Conservation (phyloP, 2,888 invertebrate genomes). For the Dicyrtoma fusca region DNA sequence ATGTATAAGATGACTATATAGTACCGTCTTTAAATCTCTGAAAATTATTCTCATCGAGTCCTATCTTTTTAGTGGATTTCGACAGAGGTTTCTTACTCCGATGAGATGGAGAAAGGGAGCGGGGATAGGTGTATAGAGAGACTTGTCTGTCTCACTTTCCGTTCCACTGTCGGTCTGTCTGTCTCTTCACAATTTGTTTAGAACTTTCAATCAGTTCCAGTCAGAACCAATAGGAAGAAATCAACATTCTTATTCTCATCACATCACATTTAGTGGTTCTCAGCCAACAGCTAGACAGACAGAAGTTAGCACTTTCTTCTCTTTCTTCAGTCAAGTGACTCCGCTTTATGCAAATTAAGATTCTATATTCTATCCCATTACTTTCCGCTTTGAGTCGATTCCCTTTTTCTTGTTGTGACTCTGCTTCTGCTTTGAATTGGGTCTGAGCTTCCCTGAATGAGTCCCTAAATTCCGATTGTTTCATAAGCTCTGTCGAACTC, state of each 20-base stretch:
- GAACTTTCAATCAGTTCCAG: constrained; percentile 24
- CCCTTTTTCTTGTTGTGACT: too few relatives aligned
- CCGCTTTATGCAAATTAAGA: constrained; percentile 12
- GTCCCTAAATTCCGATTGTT: too few relatives aligned
- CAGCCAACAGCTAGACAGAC: neutral
- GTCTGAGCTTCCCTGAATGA: too few relatives aligned
- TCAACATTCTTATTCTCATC: constrained; percentile 3
- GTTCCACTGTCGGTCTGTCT: neutral
- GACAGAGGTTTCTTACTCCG: neutral
- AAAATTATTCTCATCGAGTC: neutral
- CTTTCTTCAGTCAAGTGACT: constrained; percentile 8
- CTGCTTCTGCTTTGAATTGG: too few relatives aligned
- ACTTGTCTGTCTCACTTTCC: constrained; percentile 2
- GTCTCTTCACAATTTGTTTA: constrained; percentile 26
- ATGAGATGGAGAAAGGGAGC: neutral
- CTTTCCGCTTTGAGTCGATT: too few relatives aligned
- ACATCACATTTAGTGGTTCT: constrained; percentile 10
- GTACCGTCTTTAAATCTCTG: too few relatives aligned
- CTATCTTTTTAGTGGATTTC: neutral
- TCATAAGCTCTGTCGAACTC: too few relatives aligned
- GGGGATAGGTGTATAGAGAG: neutral
- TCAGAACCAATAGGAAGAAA: constrained; percentile 8
- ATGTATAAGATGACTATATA: too few relatives aligned
- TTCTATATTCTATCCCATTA: too few relatives aligned
- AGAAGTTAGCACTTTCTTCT: constrained; percentile 8